Conservation (phyloP, 2,888 invertebrate genomes). For the Drosophila bunnanda region DNA sequence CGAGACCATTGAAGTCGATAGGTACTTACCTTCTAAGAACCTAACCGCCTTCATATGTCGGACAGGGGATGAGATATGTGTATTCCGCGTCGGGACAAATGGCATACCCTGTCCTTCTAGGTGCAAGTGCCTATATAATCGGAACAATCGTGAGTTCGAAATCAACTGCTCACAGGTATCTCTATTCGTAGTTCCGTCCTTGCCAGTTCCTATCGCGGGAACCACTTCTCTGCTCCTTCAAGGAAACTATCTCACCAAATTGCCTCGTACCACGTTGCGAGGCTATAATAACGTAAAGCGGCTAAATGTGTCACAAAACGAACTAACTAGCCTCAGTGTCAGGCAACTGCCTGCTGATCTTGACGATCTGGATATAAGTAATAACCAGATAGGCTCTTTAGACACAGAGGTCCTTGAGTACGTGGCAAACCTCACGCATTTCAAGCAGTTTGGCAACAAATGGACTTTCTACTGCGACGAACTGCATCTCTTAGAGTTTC, state of each 20-base stretch:
- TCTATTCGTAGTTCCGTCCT: neutral
- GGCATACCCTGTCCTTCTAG: neutral
- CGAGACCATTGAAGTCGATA: neutral
- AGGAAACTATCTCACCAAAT: neutral
- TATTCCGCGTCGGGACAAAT: neutral
- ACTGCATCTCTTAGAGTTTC: neutral
- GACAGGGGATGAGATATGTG: neutral
- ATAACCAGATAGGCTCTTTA: neutral
- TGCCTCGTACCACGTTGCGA: neutral
- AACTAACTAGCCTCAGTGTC: slow-evolving; percentile 4
- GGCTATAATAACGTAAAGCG: neutral
- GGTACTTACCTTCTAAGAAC: neutral
- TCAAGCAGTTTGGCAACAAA: slow-evolving; percentile 4
- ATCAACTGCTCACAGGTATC: neutral
- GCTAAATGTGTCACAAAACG: slow-evolving; percentile 2
- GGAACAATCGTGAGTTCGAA: neutral
- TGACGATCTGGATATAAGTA: slow-evolving; percentile 6
- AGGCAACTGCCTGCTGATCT: neutral
- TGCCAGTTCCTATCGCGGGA: slow-evolving; percentile 8
- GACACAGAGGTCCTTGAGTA: neutral
- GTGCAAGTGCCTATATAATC: neutral
- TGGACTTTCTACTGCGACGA: slow-evolving; percentile 17
- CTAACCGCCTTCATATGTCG: neutral
- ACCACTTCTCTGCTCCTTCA: neutral
- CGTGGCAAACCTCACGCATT: neutral